Base-by-base conservation (phyloP, 2,888 invertebrate species). In the Lasius fuliginosus region DNA sequence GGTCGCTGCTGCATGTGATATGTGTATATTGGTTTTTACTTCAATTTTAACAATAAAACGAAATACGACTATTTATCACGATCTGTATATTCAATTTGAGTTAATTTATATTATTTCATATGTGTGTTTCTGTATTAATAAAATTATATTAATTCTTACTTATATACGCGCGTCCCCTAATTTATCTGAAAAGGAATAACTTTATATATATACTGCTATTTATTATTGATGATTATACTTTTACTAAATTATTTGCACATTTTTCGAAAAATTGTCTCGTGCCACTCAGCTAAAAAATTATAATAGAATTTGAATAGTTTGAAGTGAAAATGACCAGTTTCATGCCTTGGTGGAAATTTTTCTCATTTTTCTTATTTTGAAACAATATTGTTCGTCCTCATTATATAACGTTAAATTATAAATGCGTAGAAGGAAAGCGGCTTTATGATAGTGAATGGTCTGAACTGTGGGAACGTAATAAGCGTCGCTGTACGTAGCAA, bases 361-460 rank as follows among this genome's bases (percentile, higher is more conserved):
- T 4, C 18, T 23, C n/a, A n/a, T n/a, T n/a, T n/a, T n/a, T n/a
- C 23, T 69, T 65, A 6, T 76, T 49, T 36, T 53, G 15, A 27
- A 76, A 53, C 12, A 42, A 30, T 11, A 15, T 53, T 30, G 5
- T 33, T 62, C 6, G 15, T n/a, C 40, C 56, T 77, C 9, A 30
- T 58, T 42, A 23, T 15, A 69, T 18, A 76, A 40, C 18, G 23
- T 9, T n/a, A 65, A 76, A 64, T 75, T 76, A 65, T 53, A 77
- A 69, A 40, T 69, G 40, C 27, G n/a, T n/a, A 18, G 15, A 40
- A 69, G 12, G 56, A 69, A 69, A 69, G 30, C 11, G n/a, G 15
- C 12, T 58, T 68, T 69, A 42, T 69, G 58, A 69, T 58, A 77
- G 40, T 36, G 67, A 76, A 76, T 49, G 46, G 65, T 65, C 27